Evolutionary conservation across 1,140 invertebrate genomes (phyloP), one percentile per base, ranked within the genome.

Genomic region (Lasaia peninsularis): DNA sequence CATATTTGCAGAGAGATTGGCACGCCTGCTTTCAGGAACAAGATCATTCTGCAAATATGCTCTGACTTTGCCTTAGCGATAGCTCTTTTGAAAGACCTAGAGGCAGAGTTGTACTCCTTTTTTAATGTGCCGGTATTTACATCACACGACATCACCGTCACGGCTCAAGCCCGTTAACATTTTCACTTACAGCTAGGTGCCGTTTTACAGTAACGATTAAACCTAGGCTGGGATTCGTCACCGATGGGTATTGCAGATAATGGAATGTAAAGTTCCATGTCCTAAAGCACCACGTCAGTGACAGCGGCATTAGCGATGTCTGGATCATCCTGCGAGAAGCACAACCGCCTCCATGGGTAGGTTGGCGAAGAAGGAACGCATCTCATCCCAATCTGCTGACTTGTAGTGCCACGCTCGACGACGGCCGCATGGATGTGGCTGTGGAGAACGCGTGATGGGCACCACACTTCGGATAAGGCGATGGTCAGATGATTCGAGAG

Each of bases 401-500:
- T 2, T 60, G 2, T 18, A 50, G 21, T 40, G 35, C 21, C 6
- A 12, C 11, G 14, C 20, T n/a, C 35, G 35, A 12, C 8, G 35
- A n/a, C 35, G 16, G 35, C 35, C 35, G 1, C 1, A 5, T 9
- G 35, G 2, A 56, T 2, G 0, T 24, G n/a, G n/a, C n/a, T n/a
- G n/a, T n/a, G n/a, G n/a, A 24, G 2, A 24, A 24, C 2, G 21
- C 5, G 21, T 24, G 5, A 24, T 24, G 21, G 5, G 35, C 53
- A 56, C 54, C n/a, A 8, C 8, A 51, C 52, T 59, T 5, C 40
- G 35, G 6, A 62, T 40, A n/a, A 66, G 35, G 40, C 54, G 62
- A 14, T 66, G 60, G 54, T 62, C 60, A 0, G 51, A 65, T 0
- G 50, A 58, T n/a, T 40, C 63, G 0, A 61, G 48, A 24, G 56